Evolutionary conservation across 2,888 invertebrate species (phyloP), one percentile per base, ranked within the genome.

Genomic region (Agapetus fuscipes): DNA sequence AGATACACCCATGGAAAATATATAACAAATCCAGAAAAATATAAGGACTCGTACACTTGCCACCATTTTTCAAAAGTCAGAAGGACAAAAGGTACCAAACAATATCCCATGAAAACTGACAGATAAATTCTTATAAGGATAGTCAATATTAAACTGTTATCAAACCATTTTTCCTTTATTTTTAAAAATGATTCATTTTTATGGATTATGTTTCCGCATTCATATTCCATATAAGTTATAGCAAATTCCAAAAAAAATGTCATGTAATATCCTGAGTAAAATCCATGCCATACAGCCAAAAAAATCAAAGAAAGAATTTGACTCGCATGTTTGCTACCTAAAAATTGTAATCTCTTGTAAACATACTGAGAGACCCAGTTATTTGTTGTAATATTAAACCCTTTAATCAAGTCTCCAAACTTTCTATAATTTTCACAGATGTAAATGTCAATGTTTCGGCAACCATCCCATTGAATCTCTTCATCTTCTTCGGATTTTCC

Each of bases 381-480:
- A 63, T 97, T 97, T 0, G 97, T 97, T 61, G 95, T 95, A 43
- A 84, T 85, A 61, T 97, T 97, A 62, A 97, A 97, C 27, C 93
- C 86, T 42, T 78, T 74, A 30, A 97, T 89, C 57, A 91, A 85
- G 53, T 90, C 83, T 43, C 83, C 80, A 66, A 91, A 89, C 48
- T 83, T 82, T 9, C 80, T 81, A 2, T 89, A 83, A 25, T 78
- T 76, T 63, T 96, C 95, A 55, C 88, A 86, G 1, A 81, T 66
- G 17, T 66, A 56, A n/a, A 95, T 63, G 54, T 86, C 80, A 1
- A 96, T 84, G 59, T 97, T 97, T 45, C 82, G 82, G 56, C 90
- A 86, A 1, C 88, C 95, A 55, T 91, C 80, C 94, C 95, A 96
- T 44, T 67, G 62, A 3, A 65, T 55, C 5, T 62, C 59, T 11